A percentile compares a stretch with the other conserved stretches of the same genome.
Conservation (phyloP, 2,113 vertebrate genomes). For the Myrmecobius fasciatus region DNA sequence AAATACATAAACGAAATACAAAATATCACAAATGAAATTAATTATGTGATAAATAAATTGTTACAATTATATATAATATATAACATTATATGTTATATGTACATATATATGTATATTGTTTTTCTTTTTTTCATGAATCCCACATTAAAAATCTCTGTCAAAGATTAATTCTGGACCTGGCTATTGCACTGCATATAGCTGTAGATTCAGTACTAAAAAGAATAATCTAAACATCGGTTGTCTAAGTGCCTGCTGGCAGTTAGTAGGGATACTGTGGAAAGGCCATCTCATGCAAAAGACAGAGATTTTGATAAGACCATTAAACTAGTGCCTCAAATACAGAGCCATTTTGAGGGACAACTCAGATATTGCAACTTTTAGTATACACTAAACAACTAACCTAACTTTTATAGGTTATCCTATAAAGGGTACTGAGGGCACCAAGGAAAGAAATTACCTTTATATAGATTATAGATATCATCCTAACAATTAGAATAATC, state of each 20-base stretch:
- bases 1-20: background rate
- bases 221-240: background rate
- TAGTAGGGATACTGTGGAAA: background rate
- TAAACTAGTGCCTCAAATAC: background rate
- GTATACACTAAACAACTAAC: background rate
- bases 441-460: background rate
- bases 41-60: background rate
- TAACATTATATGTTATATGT: too few species aligned
- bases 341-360: background rate
- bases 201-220: background rate
- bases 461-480: background rate
- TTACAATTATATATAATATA: too few species aligned
- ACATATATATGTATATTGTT: background rate
- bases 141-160: background rate
- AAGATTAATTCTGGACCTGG: background rate
- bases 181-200: background rate
- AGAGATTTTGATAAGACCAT: background rate
- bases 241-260: background rate
- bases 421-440: background rate
- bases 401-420: background rate
- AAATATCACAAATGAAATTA: background rate
- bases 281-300: background rate
- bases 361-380: background rate
- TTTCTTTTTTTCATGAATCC: background rate
- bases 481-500: background rate